Conservation (phyloP, 2,113 vertebrate genomes). For the Tetrax tetrax region DNA sequence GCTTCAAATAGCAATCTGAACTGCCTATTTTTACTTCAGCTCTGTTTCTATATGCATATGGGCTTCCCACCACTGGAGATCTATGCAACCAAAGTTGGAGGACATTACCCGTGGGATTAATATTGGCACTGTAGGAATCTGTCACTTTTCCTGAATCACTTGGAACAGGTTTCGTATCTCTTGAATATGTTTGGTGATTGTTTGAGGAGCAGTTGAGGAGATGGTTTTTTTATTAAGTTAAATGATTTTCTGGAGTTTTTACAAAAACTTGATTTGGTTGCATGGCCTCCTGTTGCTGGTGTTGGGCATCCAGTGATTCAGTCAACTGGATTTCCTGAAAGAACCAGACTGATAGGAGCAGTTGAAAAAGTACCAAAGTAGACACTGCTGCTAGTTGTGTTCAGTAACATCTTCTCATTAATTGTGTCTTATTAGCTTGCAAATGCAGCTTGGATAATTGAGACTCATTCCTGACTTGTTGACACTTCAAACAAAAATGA, state of each 20-base stretch:
- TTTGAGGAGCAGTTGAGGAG: background rate
- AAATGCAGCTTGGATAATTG: slow-evolving; percentile 10
- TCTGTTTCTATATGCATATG: background rate
- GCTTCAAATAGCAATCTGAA: background rate
- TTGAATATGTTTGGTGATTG: background rate
- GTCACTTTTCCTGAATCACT: background rate
- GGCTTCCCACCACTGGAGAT: background rate
- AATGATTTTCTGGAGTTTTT: background rate
- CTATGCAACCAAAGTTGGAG: background rate
- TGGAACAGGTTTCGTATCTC: background rate
- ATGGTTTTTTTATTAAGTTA: background rate
- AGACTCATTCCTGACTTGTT: slow-evolving; percentile 26
- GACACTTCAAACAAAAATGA: slow-evolving; percentile 32
- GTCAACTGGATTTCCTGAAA: background rate
- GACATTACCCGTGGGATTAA: background rate
- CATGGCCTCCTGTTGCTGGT: background rate
- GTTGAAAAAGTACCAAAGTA: background rate
- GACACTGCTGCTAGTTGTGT: background rate
- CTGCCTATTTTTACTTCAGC: background rate
- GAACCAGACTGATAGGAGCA: background rate
- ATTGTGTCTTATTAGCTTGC: slow-evolving; percentile 24
- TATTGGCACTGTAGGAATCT: background rate
- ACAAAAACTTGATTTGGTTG: background rate
- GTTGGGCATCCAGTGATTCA: background rate
- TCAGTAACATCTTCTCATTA: background rate